Base-by-base conservation (phyloP, 2,113 vertebrate species). In the Callithrix jacchus region DNA sequence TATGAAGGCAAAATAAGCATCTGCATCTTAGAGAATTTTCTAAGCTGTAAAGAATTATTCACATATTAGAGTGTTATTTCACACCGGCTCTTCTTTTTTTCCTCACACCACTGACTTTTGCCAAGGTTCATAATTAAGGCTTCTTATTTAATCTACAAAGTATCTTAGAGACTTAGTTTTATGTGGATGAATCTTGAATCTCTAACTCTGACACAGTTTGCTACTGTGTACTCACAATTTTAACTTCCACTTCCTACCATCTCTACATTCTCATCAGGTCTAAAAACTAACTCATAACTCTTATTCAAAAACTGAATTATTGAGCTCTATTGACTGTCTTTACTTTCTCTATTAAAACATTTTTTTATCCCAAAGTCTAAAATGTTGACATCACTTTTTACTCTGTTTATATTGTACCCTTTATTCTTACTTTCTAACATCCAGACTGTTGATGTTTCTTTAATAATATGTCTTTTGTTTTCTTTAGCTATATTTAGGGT, bases 1-100 rank as follows among this genome's bases (percentile, higher is more conserved):
- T 88, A 40, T 81, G 83, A 91, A 92, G 85, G 40, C 52, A 96
- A 93, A 96, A 81, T 84, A 96, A 94, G 74, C 71, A 85, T 92
- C 49, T 52, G 13, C 37, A 84, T 87, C 52, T 73, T 89, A 40
- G 3, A 92, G 52, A 95, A 71, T 66, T 94, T 91, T 68, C 45
- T 92, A 96, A 96, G 91, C 85, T 95, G 81, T 73, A 82, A 92
- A 91, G 25, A 84, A 47, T 66, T 85, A 86, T 35, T 93, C 84
- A 89, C 49, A 37, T 93, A 58, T 91, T 89, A 89, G 12, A 49
- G 42, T 40, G 35, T 52, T 30, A 85, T 92, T 94, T 95, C 94
- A 3, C 6, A 35, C 23, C 21, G 71, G 14, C 32, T 92, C 52
- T 66, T 82, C 17, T 91, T 80, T 9, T 32, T 92, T 82, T 87